Base-by-base conservation (phyloP, 2,888 invertebrate genomes). In the Mythimna vitellina region DNA sequence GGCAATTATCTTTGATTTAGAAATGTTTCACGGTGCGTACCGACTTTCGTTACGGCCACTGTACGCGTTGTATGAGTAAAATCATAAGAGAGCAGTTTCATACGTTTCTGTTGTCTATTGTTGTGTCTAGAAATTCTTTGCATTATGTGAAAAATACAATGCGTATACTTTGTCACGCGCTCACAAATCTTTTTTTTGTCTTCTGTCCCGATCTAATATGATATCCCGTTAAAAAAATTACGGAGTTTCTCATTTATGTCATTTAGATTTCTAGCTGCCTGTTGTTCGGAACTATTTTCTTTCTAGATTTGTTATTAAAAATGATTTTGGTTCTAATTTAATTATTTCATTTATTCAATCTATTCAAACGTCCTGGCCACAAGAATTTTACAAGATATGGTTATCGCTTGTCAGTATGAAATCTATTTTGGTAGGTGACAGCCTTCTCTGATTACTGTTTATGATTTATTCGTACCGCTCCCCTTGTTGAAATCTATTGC, bases 71-170 rank as follows among this genome's bases (percentile, higher is more conserved):
- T 71, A 51, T 76, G 67, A 77, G 67, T 84, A 69, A 75, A 73
- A 75, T 72, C 74, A 69, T 70, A 76, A 60, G 67, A 81, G 61
- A 79, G 56, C 66, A 51, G 60, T 70, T 78, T 73, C 60, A 74
- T 69, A 65, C 38, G 54, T 60, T 70, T 74, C 68, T 82, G 76
- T 73, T 81, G 76, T 65, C 79, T 76, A 83, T 83, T 81, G 78
- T 83, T 76, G 22, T 75, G 74, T 71, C 72, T 82, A 80, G 76
- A 83, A 80, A 72, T 64, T 79, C 60, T 70, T 64, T 68, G 68
- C 68, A 69, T 57, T 70, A 66, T 65, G 64, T 76, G 78, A 68
- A 68, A 84, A 72, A 62, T 76, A 76, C 78, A 83, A 80, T 82
- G 69, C 69, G 66, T 76, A 62, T 61, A 75, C 49, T 66, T 70